A percentile compares a stretch with the other conserved stretches of the same genome.
Evolutionary conservation across 2,888 invertebrate genomes (phyloP).

Genomic region (Griposia aprilina): DNA sequence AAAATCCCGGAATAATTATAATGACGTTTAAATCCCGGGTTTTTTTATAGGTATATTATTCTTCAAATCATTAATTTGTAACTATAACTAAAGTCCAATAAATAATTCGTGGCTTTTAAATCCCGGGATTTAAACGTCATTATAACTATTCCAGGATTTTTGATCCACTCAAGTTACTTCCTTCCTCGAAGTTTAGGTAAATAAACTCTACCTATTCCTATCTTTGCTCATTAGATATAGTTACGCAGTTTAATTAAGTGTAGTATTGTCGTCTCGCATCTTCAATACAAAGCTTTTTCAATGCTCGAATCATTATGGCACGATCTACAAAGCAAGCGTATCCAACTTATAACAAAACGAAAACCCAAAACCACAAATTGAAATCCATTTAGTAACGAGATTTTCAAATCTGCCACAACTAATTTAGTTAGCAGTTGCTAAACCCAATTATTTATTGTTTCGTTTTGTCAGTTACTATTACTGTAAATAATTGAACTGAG

Average conservation of each 20-base stretch:
- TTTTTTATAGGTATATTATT: no score
- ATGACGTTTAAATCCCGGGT: no score
- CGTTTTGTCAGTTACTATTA: slow-evolving; percentile 32
- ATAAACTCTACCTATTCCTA: no score
- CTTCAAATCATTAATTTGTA: no score
- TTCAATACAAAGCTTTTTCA: background rate
- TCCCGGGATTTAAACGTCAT: no score
- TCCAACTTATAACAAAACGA: slow-evolving; percentile 2
- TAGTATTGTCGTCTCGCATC: background rate
- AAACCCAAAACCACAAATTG: slow-evolving; percentile 16
- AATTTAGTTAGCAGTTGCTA: slow-evolving; percentile 44
- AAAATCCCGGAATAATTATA: no score
- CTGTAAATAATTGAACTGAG: slow-evolving; percentile 47
- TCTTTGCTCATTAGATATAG: background rate
- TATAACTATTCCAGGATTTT: no score
- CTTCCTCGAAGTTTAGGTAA: no score
- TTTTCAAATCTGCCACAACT: slow-evolving; percentile 43
- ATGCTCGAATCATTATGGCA: background rate
- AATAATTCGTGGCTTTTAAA: no score
- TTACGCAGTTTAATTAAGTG: background rate
- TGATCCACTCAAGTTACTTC: no score
- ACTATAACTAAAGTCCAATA: no score
- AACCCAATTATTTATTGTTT: slow-evolving; percentile 45
- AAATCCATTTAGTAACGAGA: slow-evolving; percentile 38
- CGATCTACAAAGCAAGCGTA: background rate